Percentiles rank a stretch among this genome's conserved stretches.
These are phyloP conservation scores for Dicranocentrus wangi DNA, from an alignment of 2,888 invertebrate genomes.

Conservation along the genomic window DNA sequence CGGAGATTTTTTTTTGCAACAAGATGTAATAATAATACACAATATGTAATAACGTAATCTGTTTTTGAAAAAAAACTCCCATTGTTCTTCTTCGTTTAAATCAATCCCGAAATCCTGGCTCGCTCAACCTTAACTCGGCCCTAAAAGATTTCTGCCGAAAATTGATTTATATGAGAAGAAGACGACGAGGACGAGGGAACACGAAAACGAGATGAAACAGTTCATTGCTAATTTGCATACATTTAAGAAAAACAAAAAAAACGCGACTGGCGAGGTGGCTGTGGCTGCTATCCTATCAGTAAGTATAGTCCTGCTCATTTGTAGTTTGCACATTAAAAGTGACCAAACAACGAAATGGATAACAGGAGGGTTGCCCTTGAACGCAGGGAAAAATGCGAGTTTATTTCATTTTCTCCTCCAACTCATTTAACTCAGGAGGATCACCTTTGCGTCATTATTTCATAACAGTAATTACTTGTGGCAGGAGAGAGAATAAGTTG, in stretches of 20 bases:
- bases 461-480: slow-evolving; percentile 47
- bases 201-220: background rate
- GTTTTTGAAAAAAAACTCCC: too few species aligned
- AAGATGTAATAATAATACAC: too few species aligned
- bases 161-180: slow-evolving; percentile 31
- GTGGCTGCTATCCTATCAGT: too few species aligned
- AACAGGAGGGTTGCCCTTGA: too few species aligned
- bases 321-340: slow-evolving; percentile 37
- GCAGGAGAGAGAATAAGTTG: slow-evolving; percentile 22
- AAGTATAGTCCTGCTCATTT: slow-evolving; percentile 10
- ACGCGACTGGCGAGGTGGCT: background rate
- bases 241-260: slow-evolving; percentile 17
- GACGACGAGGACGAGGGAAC: background rate
- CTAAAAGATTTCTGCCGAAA: slow-evolving; percentile 35
- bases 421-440: too few species aligned
- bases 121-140: slow-evolving; percentile 11
- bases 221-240: slow-evolving; percentile 12
- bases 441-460: slow-evolving; percentile 15
- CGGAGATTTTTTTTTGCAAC: too few species aligned
- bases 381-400: too few species aligned
- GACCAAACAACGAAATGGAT: too few species aligned
- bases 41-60: too few species aligned
- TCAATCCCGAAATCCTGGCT: slow-evolving; percentile 7
- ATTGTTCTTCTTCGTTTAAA: background rate
- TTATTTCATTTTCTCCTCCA: too few species aligned